Conservation (phyloP, 2,797 vertebrate genomes). For the Dallia pectoralis region DNA sequence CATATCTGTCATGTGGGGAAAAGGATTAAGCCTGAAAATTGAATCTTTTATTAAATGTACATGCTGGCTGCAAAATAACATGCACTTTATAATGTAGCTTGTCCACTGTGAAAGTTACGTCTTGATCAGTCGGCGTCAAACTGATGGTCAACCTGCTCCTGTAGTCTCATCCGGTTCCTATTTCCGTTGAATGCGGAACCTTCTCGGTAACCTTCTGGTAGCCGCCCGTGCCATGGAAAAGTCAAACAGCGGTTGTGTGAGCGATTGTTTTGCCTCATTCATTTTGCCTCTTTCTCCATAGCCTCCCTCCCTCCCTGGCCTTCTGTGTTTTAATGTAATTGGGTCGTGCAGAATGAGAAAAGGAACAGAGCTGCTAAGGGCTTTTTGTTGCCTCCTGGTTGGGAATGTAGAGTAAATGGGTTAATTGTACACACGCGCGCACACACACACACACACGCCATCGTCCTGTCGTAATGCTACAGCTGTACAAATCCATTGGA, state of each 20-base stretch:
- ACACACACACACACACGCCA: too few relatives aligned
- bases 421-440: neutral
- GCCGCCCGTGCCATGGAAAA: slow-evolving; percentile 58
- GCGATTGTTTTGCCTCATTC: slow-evolving; percentile 47
- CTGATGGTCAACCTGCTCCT: slow-evolving; percentile 9
- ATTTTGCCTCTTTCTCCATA: slow-evolving; percentile 8
- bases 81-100: neutral
- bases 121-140: slow-evolving; percentile 31
- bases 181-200: slow-evolving; percentile 62
- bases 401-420: slow-evolving; percentile 37
- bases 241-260: slow-evolving; percentile 26
- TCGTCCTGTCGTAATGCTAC: too few relatives aligned
- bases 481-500: too few relatives aligned
- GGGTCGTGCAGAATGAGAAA: slow-evolving; percentile 38
- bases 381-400: slow-evolving; percentile 41
- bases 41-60: neutral
- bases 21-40: neutral
- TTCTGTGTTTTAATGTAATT: slow-evolving; percentile 53
- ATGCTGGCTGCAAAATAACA: too few relatives aligned
- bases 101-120: slow-evolving; percentile 12
- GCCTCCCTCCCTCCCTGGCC: slow-evolving; percentile 36
- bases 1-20: slow-evolving; percentile 15
- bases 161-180: slow-evolving; percentile 42
- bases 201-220: slow-evolving; percentile 51
- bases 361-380: slow-evolving; percentile 25